Evolutionary conservation across 2,888 invertebrate genomes (phyloP), one percentile per base, ranked within the genome.

Genomic region (Stenoptilia bipunctidactyla): DNA sequence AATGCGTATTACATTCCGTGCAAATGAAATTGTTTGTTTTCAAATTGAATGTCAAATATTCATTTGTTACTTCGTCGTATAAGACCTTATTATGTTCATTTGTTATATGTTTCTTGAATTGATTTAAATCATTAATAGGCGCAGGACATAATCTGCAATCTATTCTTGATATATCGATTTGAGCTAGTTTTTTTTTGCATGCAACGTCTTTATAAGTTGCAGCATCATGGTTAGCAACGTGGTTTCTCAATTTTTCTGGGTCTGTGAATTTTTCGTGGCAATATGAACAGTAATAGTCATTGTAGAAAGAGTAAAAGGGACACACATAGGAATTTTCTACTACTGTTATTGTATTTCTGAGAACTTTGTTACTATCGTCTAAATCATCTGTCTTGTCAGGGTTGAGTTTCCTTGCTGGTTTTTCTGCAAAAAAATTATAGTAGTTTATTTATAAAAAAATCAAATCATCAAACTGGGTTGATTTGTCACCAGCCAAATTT

Each of bases 261-360:
- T 80, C 76, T 0, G 71, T 69, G 52, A 66, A 75, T 3, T 55
- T 50, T 36, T 52, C 59, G 0, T 65, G 50, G 40, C 80, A 80
- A 45, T 72, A 80, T 1, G 72, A 61, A 37, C 73, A 73, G 45
- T 58, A 61, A 43, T 66, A 72, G 35, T 76, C 73, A 36, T 75
- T 75, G 44, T 69, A 75, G 0, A 69, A 69, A 0, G 70, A 69
- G 35, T 65, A 64, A 44, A 80, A 80, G 0, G 79, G 79, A 30
- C 77, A 76, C 0, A 67, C 72, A 33, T 57, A 77, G 0, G 79
- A 76, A 39, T 65, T 68, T 36, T 76, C 72, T 0, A 79, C 66
- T 20, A 20, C 3, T 20, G 20, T 20, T 3, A 8, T 20, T 20
- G 20, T 20, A 20, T 20, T 20, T 5, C 8, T 3, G 8, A 20